phyloP scores from a whole-genome alignment of 2,888 invertebrate species.

The Lutraria lutraria region DNA sequence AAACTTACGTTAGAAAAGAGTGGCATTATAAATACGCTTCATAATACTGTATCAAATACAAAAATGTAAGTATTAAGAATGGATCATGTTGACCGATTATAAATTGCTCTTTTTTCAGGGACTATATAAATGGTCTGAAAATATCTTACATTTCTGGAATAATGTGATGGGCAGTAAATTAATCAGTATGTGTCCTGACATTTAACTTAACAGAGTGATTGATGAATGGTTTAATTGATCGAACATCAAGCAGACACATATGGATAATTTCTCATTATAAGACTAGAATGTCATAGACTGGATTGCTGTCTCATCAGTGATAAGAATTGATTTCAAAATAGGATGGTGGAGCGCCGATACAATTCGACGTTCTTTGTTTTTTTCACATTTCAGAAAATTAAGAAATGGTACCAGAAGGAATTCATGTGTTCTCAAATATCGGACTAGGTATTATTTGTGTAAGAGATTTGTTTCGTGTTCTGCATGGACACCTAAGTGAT shows the following conservation, averaged over 20 bases:
- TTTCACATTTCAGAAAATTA: too few relatives aligned
- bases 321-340: neutral
- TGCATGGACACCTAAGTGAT: too few relatives aligned
- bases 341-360: neutral
- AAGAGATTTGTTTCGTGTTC: too few relatives aligned
- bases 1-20: too few relatives aligned
- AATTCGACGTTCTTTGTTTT: neutral
- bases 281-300: neutral
- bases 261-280: neutral
- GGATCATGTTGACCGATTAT: too few relatives aligned
- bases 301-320: neutral
- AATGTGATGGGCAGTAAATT: neutral
- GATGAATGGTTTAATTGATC: constrained; percentile 1
- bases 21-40: too few relatives aligned
- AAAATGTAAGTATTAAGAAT: too few relatives aligned
- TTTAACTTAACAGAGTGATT: neutral
- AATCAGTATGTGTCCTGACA: constrained; percentile 2
- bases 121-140: neutral
- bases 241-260: constrained; percentile 1
- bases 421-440: too few relatives aligned
- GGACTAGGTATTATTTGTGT: too few relatives aligned
- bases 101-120: too few relatives aligned
- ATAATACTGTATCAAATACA: too few relatives aligned
- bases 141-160: neutral
- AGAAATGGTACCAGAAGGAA: too few relatives aligned